Evolutionary conservation across 2,888 invertebrate genomes (phyloP).

Genomic region (Melolontha melolontha): DNA sequence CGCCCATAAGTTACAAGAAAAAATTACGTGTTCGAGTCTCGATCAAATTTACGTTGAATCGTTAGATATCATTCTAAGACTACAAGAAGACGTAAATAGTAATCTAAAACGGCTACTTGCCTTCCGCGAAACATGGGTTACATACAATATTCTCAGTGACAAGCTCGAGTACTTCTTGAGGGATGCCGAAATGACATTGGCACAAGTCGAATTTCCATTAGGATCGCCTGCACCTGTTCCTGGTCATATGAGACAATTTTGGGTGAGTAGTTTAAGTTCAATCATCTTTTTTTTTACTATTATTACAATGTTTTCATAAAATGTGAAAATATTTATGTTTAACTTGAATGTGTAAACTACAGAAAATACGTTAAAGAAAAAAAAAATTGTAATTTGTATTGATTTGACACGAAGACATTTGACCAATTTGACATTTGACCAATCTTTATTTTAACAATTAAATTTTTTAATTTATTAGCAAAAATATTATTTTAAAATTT

Average conservation of each 20-base stretch:
- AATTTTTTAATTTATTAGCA: no score
- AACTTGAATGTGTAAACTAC: no score
- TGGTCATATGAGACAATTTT: conserved; percentile 84
- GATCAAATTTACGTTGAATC: conserved; percentile 81
- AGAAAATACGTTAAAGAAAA: no score
- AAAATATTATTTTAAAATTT: no score
- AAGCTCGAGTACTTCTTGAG: conserved; percentile 83
- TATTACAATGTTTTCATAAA: no score
- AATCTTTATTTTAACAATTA: no score
- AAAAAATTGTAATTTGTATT: no score
- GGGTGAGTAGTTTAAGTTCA: conserved; percentile 68
- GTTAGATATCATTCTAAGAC: conserved; percentile 76
- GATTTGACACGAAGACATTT: no score
- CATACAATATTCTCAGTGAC: conserved; percentile 79
- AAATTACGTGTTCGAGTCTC: conserved; percentile 80
- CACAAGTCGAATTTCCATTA: conserved; percentile 72
- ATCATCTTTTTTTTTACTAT: not conserved
- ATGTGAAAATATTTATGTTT: no score
- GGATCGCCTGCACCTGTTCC: conserved; percentile 73
- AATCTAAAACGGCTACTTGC: conserved; percentile 78
- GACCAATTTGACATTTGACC: no score
- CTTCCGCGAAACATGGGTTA: conserved; percentile 83
- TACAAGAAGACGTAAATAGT: conserved; percentile 82
- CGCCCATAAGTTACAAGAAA: conserved; percentile 78
- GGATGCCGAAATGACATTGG: conserved; percentile 78